Evolutionary conservation across 1,140 invertebrate species (phyloP).

Genomic region (Mizuhopecten yessoensis): DNA sequence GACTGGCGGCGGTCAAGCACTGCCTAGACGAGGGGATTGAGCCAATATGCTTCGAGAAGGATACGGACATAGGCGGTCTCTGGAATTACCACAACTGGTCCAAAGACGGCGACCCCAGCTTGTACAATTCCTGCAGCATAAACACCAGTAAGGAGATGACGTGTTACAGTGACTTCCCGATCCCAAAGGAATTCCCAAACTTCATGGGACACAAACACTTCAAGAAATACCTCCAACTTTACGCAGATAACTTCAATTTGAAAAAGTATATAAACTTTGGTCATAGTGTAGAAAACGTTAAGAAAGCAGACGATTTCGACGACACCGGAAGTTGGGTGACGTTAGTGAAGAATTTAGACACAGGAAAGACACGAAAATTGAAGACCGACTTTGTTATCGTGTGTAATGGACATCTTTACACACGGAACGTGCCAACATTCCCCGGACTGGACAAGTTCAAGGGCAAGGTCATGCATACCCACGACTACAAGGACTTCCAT

Average conservation of each 20-base stretch:
- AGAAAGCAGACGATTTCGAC: conserved; percentile 53
- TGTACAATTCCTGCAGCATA: conserved; percentile 81
- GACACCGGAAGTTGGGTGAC: conserved; percentile 63
- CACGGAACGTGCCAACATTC: conserved; percentile 78
- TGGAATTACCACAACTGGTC: conserved; percentile 71
- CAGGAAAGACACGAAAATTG: conserved; percentile 39
- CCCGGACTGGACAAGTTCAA: conserved; percentile 82
- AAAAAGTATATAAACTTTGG: conserved; percentile 70
- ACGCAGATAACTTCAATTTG: conserved; percentile 82
- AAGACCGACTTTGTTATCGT: conserved; percentile 80
- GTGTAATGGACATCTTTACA: conserved; percentile 80
- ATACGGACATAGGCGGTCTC: conserved; percentile 80
- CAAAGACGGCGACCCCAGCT: conserved; percentile 71
- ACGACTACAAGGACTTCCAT: conserved; percentile 80
- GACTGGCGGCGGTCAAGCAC: conserved; percentile 82
- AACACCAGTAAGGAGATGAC: conserved; percentile 85
- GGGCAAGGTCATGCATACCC: conserved; percentile 84
- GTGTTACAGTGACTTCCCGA: conserved; percentile 85
- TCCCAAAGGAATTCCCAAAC: conserved; percentile 82
- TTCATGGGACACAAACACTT: conserved; percentile 83
- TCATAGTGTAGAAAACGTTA: conserved; percentile 57
- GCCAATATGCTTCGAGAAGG: conserved; percentile 83
- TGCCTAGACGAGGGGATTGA: conserved; percentile 83
- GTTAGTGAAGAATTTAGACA: conserved; percentile 35
- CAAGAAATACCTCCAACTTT: conserved; percentile 81